Evolutionary conservation across 2,888 invertebrate species (phyloP).

Genomic region (Amorpha juglandis): DNA sequence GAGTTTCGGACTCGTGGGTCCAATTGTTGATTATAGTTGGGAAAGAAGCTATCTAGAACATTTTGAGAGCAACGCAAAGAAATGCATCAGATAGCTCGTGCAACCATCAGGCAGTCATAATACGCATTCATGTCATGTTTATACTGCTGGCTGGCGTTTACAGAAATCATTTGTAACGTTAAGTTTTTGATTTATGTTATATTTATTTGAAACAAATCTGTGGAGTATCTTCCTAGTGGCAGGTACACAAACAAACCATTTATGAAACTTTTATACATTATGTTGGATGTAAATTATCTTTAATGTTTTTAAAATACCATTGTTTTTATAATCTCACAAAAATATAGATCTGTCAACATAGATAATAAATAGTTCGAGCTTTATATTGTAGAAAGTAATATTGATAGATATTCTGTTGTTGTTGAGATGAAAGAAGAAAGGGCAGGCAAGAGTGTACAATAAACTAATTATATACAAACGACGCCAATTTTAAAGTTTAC

Average conservation of each 20-base stretch:
- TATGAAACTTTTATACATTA: slow-evolving; percentile 16
- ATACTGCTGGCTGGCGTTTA: neutral
- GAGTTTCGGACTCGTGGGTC: neutral
- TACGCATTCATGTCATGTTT: neutral
- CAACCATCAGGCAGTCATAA: neutral
- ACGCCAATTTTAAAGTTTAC: too few relatives aligned
- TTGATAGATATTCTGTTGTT: too few relatives aligned
- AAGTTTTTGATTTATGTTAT: slow-evolving; percentile 18
- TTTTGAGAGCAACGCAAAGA: neutral
- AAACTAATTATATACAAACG: too few relatives aligned
- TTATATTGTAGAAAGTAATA: too few relatives aligned
- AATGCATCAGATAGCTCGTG: neutral
- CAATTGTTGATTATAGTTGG: neutral
- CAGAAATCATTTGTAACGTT: neutral
- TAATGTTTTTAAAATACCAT: neutral
- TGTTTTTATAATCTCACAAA: neutral
- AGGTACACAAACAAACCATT: slow-evolving; percentile 12
- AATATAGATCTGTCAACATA: neutral
- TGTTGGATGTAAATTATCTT: neutral
- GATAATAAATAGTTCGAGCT: too few relatives aligned
- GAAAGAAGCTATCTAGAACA: too few relatives aligned
- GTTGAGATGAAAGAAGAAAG: too few relatives aligned
- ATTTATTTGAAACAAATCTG: slow-evolving; percentile 23
- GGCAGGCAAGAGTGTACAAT: too few relatives aligned
- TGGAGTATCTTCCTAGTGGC: slow-evolving; percentile 19